These are phyloP conservation scores for Haliclystus octoradiatus DNA, from an alignment of 30 jellyfish, hydroid and myxozoan species.

Conservation along the genomic window DNA sequence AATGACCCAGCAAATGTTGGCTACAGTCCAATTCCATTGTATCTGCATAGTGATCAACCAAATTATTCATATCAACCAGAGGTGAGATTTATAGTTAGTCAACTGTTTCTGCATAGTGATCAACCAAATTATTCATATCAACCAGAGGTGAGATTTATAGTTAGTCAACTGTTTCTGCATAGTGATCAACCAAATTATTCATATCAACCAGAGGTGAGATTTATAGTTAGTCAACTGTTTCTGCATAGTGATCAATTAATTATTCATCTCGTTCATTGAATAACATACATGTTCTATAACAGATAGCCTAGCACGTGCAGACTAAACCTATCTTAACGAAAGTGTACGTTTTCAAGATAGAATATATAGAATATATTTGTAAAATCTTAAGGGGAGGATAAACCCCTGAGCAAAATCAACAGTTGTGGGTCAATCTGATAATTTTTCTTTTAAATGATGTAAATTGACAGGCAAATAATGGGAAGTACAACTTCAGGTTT, in stretches of 20 bases:
- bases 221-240: background rate
- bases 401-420: too few species aligned
- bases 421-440: too few species aligned
- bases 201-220: background rate
- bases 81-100: too few species aligned
- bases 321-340: too few species aligned
- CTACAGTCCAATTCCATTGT: background rate
- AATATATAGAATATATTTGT: too few species aligned
- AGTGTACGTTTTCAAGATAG: too few species aligned
- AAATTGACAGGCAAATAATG: too few species aligned
- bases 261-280: background rate
- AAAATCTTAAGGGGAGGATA: too few species aligned
- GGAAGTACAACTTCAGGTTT: too few species aligned
- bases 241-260: background rate
- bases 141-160: conserved; percentile 1
- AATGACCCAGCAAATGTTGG: background rate
- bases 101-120: background rate
- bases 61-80: background rate
- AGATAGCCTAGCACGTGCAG: too few species aligned
- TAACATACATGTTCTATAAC: too few species aligned
- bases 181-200: background rate
- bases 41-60: background rate
- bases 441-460: too few species aligned
- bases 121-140: background rate
- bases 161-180: background rate